A percentile compares a stretch with the other conserved stretches of the same genome.
These are phyloP conservation scores for Teleogryllus occipitalis DNA, from an alignment of 1,140 invertebrate genomes.

Conservation along the genomic window DNA sequence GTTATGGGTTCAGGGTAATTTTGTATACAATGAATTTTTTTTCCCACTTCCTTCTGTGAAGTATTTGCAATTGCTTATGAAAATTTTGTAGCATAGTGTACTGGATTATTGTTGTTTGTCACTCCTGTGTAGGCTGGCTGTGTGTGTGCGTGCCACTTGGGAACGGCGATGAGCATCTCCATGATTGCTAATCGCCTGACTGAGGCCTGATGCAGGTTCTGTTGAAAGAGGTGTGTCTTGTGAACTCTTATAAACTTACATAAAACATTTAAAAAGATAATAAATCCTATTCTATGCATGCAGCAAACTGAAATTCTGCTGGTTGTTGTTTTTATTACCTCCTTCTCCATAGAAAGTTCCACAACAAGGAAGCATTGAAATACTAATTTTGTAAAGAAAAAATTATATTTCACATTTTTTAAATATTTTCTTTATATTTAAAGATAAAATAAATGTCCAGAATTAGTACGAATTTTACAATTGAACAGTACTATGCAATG, in stretches of 20 bases:
- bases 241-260: conserved; percentile 1
- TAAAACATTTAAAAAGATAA: conserved; percentile 6
- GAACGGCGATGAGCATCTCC: neutral
- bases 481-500: no score
- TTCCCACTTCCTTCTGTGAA: neutral
- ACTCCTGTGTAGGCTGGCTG: neutral
- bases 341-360: neutral
- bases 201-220: conserved; percentile 3
- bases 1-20: neutral
- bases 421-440: no score
- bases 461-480: no score
- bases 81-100: neutral
- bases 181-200: neutral
- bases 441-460: no score
- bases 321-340: neutral
- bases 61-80: neutral
- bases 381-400: no score
- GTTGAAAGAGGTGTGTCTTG: neutral
- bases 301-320: neutral
- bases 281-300: conserved; percentile 5
- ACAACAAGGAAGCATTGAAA: no score
- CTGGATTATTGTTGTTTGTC: neutral
- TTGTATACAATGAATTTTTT: neutral
- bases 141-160: neutral
- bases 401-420: no score